These are phyloP conservation scores for Acleris emargana DNA, from an alignment of 2,888 invertebrate species.

Conservation along the genomic window DNA sequence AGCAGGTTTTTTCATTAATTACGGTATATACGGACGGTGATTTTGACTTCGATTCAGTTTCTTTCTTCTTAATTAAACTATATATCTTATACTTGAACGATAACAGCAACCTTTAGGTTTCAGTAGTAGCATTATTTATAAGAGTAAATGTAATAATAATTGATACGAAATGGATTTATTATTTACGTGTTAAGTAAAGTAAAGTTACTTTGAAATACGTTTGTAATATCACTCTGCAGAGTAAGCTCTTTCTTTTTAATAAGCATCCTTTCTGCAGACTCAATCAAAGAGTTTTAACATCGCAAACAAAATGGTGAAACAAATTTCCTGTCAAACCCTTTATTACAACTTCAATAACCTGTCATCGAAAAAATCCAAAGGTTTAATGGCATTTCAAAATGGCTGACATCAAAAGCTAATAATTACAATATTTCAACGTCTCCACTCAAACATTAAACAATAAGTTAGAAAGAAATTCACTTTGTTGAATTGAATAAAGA, in stretches of 20 bases:
- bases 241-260: not conserved
- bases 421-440: slow-evolving; percentile 78
- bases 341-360: slow-evolving; percentile 39
- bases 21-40: too few relatives aligned
- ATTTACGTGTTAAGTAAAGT: too few relatives aligned
- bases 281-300: slow-evolving; percentile 20
- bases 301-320: slow-evolving; percentile 12
- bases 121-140: too few relatives aligned
- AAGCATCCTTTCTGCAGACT: not conserved
- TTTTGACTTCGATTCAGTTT: too few relatives aligned
- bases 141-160: too few relatives aligned
- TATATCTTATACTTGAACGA: too few relatives aligned
- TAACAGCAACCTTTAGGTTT: too few relatives aligned
- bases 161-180: too few relatives aligned
- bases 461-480: slow-evolving; percentile 73
- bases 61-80: too few relatives aligned
- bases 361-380: slow-evolving; percentile 43
- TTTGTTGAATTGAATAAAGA: slow-evolving; percentile 52
- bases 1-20: slow-evolving; percentile 30
- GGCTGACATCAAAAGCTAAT: slow-evolving; percentile 74
- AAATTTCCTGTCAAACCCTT: slow-evolving; percentile 37
- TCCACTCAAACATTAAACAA: slow-evolving; percentile 73
- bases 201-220: too few relatives aligned
- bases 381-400: slow-evolving; percentile 42
- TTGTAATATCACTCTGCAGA: not conserved